Conservation (phyloP, 2,797 vertebrate species). For the Anguilla obscura region DNA sequence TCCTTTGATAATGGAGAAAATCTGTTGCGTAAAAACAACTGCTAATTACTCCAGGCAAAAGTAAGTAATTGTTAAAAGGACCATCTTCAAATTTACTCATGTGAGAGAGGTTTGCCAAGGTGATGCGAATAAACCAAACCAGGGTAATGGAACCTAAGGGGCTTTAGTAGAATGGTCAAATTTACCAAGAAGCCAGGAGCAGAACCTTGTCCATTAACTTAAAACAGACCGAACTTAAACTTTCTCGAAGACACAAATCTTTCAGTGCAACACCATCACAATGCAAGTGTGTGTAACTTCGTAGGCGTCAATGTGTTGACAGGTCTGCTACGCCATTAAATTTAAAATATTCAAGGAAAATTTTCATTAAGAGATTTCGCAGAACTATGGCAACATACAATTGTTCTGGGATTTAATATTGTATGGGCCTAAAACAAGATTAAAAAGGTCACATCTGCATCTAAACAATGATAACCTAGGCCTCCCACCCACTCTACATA, state of each 20-base stretch:
- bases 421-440: neutral
- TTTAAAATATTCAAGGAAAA: neutral
- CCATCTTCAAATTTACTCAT: neutral
- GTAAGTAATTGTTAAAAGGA: neutral
- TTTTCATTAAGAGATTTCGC: neutral
- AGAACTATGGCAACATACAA: conserved; percentile 3
- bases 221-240: neutral
- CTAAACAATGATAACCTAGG: conserved; percentile 13
- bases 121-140: neutral
- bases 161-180: neutral
- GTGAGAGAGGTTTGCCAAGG: neutral
- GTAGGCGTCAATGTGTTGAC: neutral
- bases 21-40: neutral
- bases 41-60: neutral
- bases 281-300: neutral
- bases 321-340: neutral
- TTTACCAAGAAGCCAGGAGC: neutral
- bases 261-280: neutral
- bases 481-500: conserved; percentile 8
- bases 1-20: neutral
- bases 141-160: neutral
- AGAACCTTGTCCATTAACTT: neutral
- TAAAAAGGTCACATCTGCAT: conserved; percentile 24
- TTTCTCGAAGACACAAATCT: conserved; percentile 8
- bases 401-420: neutral